Conservation (phyloP, 2,797 vertebrate species). For the Gephyroberyx darwinii region DNA sequence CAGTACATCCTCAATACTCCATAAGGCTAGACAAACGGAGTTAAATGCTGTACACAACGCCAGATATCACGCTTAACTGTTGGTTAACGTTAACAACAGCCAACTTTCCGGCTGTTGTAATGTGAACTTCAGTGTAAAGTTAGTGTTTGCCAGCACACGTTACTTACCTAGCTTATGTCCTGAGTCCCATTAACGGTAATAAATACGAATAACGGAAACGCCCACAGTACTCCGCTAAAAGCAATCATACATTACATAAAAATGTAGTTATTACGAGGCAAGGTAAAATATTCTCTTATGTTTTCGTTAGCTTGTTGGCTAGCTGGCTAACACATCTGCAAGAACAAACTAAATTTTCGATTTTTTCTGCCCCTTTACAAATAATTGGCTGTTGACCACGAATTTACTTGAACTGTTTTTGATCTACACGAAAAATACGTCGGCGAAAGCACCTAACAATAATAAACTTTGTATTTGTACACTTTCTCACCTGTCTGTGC, state of each 20-base stretch:
- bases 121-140: not conserved
- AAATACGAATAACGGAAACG: not conserved
- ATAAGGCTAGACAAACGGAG: too few relatives aligned
- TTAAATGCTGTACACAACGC: not conserved
- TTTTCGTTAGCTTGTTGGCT: conserved; percentile 65
- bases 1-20: too few relatives aligned
- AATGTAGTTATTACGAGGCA: conserved; percentile 22
- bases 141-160: not conserved
- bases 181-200: not conserved
- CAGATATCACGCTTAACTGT: not conserved
- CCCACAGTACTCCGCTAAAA: too few relatives aligned
- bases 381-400: conserved; percentile 1
- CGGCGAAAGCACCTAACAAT: not conserved
- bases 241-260: not conserved
- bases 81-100: not conserved
- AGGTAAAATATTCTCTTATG: conserved; percentile 23
- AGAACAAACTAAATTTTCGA: conserved; percentile 63
- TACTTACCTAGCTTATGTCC: not conserved
- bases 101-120: conserved; percentile 20
- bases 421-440: not conserved
- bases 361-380: conserved; percentile 28
- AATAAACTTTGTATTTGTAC: conserved; percentile 51
- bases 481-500: conserved; percentile 41
- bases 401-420: conserved; percentile 15
- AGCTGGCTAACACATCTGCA: conserved; percentile 44